Percentiles rank a stretch among this genome's conserved stretches.
Conservation (phyloP, 2,888 invertebrate genomes). For the Branchellion lobata region DNA sequence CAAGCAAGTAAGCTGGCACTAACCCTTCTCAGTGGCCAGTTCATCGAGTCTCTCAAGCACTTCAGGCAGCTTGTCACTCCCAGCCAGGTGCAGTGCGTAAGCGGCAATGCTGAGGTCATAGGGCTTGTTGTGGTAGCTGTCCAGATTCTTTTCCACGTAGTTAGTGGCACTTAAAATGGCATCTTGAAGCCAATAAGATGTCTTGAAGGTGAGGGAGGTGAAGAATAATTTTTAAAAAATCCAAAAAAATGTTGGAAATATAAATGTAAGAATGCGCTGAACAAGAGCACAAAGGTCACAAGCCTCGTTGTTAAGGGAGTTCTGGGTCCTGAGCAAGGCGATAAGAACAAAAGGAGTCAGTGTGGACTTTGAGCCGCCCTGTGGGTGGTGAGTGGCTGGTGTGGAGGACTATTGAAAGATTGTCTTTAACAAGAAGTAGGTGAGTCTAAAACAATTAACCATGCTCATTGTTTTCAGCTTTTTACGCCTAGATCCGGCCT, state of each 20-base stretch:
- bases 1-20: too few species aligned
- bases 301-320: not conserved
- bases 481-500: too few species aligned
- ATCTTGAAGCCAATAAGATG: not conserved
- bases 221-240: too few species aligned
- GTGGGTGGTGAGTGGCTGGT: too few species aligned
- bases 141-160: constrained; percentile 4
- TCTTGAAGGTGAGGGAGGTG: too few species aligned
- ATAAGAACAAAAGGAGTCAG: constrained; percentile 79
- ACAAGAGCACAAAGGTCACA: too few species aligned
- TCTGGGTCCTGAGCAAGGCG: constrained; percentile 70
- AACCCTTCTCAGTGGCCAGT: constrained; percentile 55
- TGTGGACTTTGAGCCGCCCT: constrained; percentile 72
- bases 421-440: too few species aligned
- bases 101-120: constrained; percentile 57
- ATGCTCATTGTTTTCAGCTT: too few species aligned
- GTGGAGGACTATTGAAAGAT: too few species aligned
- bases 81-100: constrained; percentile 57
- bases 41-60: constrained; percentile 53
- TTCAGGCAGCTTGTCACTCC: constrained; percentile 52
- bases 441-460: too few species aligned
- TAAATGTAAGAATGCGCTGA: too few species aligned
- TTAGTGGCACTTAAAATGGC: not conserved
- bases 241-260: not conserved
- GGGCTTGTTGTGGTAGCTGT: constrained; percentile 51